phyloP scores from a whole-genome alignment of 2,797 vertebrate species.

The Hoplostethus mediterraneus region DNA sequence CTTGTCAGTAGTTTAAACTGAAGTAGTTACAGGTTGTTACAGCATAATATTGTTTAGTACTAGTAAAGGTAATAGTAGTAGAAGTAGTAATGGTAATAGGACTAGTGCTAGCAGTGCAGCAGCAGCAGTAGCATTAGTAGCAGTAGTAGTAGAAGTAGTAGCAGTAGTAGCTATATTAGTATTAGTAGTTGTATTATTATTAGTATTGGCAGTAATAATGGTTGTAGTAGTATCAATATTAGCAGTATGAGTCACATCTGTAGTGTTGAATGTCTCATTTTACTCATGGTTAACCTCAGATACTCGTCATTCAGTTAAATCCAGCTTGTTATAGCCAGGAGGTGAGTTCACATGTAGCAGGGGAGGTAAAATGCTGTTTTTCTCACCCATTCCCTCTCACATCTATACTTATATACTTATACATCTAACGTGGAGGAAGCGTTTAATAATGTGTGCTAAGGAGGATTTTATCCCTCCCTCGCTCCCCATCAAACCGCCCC shows the following conservation, averaged over 20 bases:
- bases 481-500: neutral
- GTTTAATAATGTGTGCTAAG: constrained; percentile 30
- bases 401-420: no score
- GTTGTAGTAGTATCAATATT: no score
- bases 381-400: neutral
- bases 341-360: constrained; percentile 39
- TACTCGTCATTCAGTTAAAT: constrained; percentile 9
- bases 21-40: neutral
- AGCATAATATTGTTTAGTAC: neutral
- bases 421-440: neutral
- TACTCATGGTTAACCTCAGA: neutral
- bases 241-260: neutral
- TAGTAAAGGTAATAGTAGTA: neutral
- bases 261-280: neutral
- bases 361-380: constrained; percentile 4
- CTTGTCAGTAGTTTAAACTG: constrained; percentile 7
- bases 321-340: neutral
- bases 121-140: neutral
- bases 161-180: neutral
- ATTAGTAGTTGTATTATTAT: neutral
- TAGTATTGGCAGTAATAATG: neutral
- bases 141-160: neutral
- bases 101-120: no score
- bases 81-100: no score
- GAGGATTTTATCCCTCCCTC: constrained; percentile 8